Base-by-base conservation (phyloP, 1,140 invertebrate species). In the Brachionus rubens region DNA sequence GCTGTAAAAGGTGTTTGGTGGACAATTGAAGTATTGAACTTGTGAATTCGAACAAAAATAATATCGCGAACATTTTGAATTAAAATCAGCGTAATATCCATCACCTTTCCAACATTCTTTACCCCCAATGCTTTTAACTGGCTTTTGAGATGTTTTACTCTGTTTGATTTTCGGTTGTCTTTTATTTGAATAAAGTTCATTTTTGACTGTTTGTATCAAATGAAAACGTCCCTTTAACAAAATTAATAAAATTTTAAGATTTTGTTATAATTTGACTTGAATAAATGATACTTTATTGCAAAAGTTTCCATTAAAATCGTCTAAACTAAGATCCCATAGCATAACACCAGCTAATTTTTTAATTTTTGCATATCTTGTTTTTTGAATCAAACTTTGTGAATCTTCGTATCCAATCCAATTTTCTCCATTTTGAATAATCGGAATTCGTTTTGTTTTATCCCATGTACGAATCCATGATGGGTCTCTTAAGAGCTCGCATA, bases 261-360 rank as follows among this genome's bases (percentile, higher is more conserved):
- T 10, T 21, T 9, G 36, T 19, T 62, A 6, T 5, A 33, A 19
- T 59, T 36, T 19, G 36, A 3, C 36, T 41, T 36, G 5, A 21
- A 14, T 56, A 12, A 14, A 30, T 50, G 12, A 40, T 65, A 72
- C 81, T 24, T 80, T 43, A 47, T 79, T 78, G 78, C 82, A 83
- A 52, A 78, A 78, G 0, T 47, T 41, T 59, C 80, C 80, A 10
- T 52, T 76, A 68, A 80, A 82, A 75, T 82, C 82, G 52, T 82
- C 95, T 91, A 96, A 94, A 79, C 96, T 93, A 0, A 97, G 87
- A 0, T 93, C 94, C 95, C 94, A 98, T 0, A 94, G 90, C 92
- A 97, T 97, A 30, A 94, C 93, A 10, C 95, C 95, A 28, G 90
- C 94, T 80, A 90, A 97, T 14, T 90, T 90, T 67, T 91, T 91